Evolutionary conservation across 2,888 invertebrate species (phyloP).

Genomic region (Tipula lateralis): DNA sequence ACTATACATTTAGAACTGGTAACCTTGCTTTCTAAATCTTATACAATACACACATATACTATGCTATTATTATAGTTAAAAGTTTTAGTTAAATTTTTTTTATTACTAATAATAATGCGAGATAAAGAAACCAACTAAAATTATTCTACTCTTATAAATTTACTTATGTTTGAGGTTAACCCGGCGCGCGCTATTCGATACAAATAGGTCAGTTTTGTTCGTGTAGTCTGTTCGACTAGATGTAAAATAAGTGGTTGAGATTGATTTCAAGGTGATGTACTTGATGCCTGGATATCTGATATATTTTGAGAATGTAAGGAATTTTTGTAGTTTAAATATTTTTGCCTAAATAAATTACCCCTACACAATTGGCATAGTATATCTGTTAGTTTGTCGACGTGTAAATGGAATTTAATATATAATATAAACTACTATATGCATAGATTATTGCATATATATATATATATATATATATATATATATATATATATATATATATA

Average conservation of each 20-base stretch:
- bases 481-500: background rate
- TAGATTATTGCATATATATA: background rate
- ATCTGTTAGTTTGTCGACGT: background rate
- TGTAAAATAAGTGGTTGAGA: background rate
- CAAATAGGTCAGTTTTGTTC: slow-evolving; percentile 2
- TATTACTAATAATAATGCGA: background rate
- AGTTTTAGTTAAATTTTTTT: background rate
- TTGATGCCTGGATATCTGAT: background rate
- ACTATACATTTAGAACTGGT: background rate
- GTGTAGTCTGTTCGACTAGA: background rate
- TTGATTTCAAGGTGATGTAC: slow-evolving; percentile 11
- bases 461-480: background rate
- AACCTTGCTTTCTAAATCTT: slow-evolving; percentile 15
- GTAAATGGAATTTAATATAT: background rate
- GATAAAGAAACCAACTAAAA: background rate
- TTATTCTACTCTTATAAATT: background rate
- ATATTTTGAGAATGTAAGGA: background rate
- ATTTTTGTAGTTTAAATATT: background rate
- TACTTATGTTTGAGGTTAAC: background rate
- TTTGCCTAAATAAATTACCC: background rate
- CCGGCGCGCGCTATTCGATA: background rate
- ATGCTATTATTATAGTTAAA: slow-evolving; percentile 1
- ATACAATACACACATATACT: background rate
- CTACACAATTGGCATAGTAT: slow-evolving; percentile 7
- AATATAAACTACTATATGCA: too few species aligned